phyloP scores from a whole-genome alignment of 2,113 vertebrate species.

The Aplodontia rufa region DNA sequence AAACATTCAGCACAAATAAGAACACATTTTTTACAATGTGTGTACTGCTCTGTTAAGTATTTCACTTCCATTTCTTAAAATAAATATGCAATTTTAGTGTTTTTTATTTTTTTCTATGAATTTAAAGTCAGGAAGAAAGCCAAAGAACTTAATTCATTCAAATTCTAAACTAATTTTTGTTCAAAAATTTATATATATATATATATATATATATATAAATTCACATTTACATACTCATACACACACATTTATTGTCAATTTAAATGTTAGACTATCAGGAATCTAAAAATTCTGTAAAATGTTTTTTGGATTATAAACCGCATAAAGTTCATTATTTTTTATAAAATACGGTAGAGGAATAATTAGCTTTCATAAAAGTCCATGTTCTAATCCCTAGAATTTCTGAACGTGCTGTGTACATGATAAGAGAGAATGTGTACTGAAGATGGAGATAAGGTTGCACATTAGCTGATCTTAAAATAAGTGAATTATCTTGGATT shows the following conservation, averaged over 20 bases:
- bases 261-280: background rate
- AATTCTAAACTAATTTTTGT: background rate
- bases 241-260: background rate
- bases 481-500: background rate
- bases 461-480: background rate
- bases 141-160: background rate
- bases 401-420: background rate
- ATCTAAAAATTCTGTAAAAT: background rate
- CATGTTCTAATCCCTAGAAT: background rate
- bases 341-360: background rate
- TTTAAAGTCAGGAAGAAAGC: background rate
- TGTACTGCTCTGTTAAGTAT: background rate
- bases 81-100: background rate
- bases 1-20: background rate
- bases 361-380: background rate
- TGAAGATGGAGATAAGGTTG: background rate
- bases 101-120: background rate
- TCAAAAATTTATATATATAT: background rate
- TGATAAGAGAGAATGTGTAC: background rate
- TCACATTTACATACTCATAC: background rate
- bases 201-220: background rate
- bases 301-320: background rate
- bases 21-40: background rate
- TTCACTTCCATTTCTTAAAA: background rate
- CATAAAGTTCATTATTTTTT: background rate